These are phyloP conservation scores for Phaethon lepturus DNA, from an alignment of 2,113 vertebrate genomes.

Conservation along the genomic window DNA sequence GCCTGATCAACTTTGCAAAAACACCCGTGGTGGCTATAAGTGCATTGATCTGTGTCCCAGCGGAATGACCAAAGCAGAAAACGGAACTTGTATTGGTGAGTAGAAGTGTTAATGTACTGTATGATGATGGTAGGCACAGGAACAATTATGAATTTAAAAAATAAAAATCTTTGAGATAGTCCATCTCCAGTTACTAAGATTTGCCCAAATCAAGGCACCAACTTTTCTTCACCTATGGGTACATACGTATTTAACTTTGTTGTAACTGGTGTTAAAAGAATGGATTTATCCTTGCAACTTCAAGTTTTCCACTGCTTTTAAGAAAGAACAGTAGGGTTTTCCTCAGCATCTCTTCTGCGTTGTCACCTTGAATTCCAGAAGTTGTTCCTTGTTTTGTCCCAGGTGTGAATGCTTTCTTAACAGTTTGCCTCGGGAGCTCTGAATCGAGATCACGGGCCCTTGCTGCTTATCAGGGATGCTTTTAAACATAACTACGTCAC, in stretches of 20 bases:
- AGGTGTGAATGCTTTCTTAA: not conserved
- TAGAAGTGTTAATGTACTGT: not conserved
- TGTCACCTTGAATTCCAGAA: not conserved
- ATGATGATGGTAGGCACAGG: not conserved
- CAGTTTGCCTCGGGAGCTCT: not conserved
- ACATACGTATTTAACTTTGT: not conserved
- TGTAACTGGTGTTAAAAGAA: not conserved
- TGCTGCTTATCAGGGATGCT: not conserved
- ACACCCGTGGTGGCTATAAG: conserved; percentile 92
- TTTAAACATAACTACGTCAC: not conserved
- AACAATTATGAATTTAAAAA: not conserved
- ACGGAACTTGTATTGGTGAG: conserved; percentile 92
- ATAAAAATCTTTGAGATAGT: not conserved
- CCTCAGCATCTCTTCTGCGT: not conserved
- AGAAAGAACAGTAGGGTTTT: not conserved
- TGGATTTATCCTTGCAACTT: not conserved
- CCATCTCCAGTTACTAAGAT: not conserved
- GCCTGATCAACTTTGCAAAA: conserved; percentile 93
- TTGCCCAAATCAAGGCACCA: not conserved
- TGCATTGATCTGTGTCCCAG: conserved; percentile 95
- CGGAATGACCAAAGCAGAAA: conserved; percentile 91
- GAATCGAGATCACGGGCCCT: not conserved
- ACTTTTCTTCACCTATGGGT: not conserved
- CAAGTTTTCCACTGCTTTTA: not conserved
- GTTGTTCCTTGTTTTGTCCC: not conserved